Base-by-base conservation (phyloP, 2,797 vertebrate genomes). In the Eupleurogrammus muticus region DNA sequence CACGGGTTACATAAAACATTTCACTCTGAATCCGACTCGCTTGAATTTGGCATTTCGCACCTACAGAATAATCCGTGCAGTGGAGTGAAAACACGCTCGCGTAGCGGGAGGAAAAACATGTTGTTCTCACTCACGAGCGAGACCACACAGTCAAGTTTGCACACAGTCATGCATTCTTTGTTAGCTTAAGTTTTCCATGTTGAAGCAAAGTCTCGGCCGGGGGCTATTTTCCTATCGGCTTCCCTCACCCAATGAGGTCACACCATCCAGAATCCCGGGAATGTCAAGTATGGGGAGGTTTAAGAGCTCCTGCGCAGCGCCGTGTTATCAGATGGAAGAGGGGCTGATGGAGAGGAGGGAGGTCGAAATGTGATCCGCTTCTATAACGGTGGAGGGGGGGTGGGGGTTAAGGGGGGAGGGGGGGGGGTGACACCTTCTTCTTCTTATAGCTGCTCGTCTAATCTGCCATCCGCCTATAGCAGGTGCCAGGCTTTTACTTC, bases 181-280 rank as follows among this genome's bases (percentile, higher is more conserved):
- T 78, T 87, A 86, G 85, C 85, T 87, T 88, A 88, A 89, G 76
- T 90, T 90, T n/a, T 93, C 92, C 89, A 86, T 90, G 92, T 93
- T 70, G 80, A 86, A 92, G 88, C 90, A 90, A 84, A 89, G 86
- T 76, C 81, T 89, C 71, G 7, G 83, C 89, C 83, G 71, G 73
- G 67, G 89, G 90, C 88, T 81, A 82, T 93, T 92, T 93, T 92
- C 87, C 87, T 78, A 84, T 80, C 70, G 70, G 77, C 86, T 85
- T 82, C 55, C 23, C 82, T 91, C 83, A 82, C 81, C 87, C 91
- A 92, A 89, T 92, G 92, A 93, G 89, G 88, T 94, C 90, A 90
- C 90, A 86, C 72, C 83, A 83, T 77, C 70, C 82, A 91, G 83
- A 89, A 93, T 92, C 85, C 48, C 0, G 66, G 74, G 88, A 92